phyloP scores from a whole-genome alignment of 2,113 vertebrate genomes.

The Lasiurus borealis region DNA sequence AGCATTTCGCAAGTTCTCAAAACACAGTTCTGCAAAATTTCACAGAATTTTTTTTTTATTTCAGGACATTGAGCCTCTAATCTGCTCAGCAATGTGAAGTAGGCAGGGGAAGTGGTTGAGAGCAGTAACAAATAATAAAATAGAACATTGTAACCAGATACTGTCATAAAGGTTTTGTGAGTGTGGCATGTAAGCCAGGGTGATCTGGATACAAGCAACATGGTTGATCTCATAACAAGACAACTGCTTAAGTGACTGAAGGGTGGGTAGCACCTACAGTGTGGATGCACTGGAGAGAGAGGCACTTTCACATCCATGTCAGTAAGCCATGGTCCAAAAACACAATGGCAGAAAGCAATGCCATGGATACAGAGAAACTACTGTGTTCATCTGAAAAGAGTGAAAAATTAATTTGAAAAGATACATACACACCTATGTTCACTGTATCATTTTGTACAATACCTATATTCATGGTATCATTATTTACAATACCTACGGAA shows the following conservation, averaged over 20 bases:
- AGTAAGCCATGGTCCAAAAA: too few species aligned
- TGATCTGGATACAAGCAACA: not conserved
- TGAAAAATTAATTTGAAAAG: not conserved
- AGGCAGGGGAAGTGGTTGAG: not conserved
- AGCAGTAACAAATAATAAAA: not conserved
- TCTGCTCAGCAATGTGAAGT: not conserved
- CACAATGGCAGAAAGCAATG: too few species aligned
- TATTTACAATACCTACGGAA: not conserved
- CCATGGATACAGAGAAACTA: not conserved
- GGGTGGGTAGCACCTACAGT: not conserved
- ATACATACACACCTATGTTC: not conserved
- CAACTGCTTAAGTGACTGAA: too few species aligned
- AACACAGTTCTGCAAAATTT: not conserved
- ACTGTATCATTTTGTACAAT: too few species aligned
- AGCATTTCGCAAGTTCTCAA: not conserved
- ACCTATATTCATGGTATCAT: too few species aligned
- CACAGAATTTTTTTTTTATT: not conserved
- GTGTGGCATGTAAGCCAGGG: not conserved
- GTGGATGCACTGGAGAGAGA: not conserved
- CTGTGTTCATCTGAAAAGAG: not conserved
- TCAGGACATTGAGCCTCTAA: not conserved
- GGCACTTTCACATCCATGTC: too few species aligned
- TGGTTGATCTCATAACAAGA: not conserved
- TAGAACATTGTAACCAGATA: not conserved
- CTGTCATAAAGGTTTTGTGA: not conserved